Conservation (phyloP, 2,797 vertebrate genomes). For the Scolopax rusticola region DNA sequence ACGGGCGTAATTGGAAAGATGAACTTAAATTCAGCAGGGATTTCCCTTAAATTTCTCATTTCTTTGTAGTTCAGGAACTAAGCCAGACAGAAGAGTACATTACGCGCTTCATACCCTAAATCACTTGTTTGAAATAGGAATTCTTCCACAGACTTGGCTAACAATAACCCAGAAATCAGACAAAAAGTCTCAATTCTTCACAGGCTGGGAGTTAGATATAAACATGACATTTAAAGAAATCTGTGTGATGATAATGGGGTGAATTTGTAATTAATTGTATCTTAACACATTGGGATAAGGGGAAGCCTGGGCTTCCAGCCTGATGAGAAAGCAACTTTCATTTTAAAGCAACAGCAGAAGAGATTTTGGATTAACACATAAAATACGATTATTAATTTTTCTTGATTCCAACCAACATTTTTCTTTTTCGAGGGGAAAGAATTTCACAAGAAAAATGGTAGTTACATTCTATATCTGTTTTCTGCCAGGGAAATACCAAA, state of each 20-base stretch:
- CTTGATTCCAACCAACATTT: neutral
- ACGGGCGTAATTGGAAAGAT: neutral
- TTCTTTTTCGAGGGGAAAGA: neutral
- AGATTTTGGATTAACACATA: neutral
- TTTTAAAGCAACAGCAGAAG: neutral
- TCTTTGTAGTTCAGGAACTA: neutral
- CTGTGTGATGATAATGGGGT: neutral
- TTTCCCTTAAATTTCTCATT: neutral
- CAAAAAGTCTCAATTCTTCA: neutral
- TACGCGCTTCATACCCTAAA: neutral
- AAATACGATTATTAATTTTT: neutral
- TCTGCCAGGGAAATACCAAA: neutral
- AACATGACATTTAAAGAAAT: neutral
- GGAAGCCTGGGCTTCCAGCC: neutral
- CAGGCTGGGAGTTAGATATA: neutral
- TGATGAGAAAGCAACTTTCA: neutral
- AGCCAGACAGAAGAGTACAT: neutral
- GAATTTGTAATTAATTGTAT: neutral
- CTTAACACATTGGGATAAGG: neutral
- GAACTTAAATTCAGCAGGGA: neutral
- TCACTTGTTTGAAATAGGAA: neutral
- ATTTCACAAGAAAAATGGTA: neutral
- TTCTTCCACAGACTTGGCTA: neutral
- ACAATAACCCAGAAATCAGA: neutral
- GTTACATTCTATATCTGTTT: neutral